These are phyloP conservation scores for Altica lythri DNA, from an alignment of 2,888 invertebrate species.

Conservation along the genomic window DNA sequence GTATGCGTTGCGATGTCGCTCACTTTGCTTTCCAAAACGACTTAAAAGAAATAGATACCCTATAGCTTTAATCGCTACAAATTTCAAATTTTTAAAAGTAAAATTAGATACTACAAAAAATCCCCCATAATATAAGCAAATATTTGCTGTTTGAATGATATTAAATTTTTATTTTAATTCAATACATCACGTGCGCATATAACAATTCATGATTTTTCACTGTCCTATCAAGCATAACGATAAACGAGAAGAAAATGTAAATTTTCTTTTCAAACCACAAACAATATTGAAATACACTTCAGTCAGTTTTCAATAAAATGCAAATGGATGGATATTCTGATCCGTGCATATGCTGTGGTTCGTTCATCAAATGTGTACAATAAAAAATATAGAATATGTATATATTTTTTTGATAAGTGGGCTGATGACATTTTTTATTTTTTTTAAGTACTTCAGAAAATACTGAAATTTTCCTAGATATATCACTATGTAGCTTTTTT, in stretches of 20 bases:
- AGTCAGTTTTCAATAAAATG: constrained; percentile 53
- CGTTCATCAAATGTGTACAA: constrained; percentile 18
- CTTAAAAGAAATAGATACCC: no score
- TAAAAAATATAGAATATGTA: constrained; percentile 2
- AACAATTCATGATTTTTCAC: constrained; percentile 26
- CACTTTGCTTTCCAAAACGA: no score
- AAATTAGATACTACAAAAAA: no score
- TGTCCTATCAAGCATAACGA: constrained; percentile 22
- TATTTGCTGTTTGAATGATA: not conserved
- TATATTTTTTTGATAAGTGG: not conserved
- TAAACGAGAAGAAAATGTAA: constrained; percentile 44
- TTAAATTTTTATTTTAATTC: constrained; percentile 13
- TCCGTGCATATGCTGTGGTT: constrained; percentile 44
- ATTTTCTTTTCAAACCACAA: constrained; percentile 51
- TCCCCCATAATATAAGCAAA: no score
- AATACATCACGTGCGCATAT: constrained; percentile 6
- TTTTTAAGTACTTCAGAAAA: no score
- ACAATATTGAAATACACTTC: constrained; percentile 53
- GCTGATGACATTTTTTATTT: no score
- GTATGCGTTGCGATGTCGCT: no score
- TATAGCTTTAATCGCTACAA: no score
- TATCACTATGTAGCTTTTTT: no score
- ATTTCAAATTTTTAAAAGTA: no score
- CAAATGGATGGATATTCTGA: constrained; percentile 51
- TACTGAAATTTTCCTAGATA: no score